Percentiles rank a stretch among this genome's conserved stretches.
These are phyloP conservation scores for Drosophila ogumai DNA, from an alignment of 1,140 invertebrate genomes.

Conservation along the genomic window DNA sequence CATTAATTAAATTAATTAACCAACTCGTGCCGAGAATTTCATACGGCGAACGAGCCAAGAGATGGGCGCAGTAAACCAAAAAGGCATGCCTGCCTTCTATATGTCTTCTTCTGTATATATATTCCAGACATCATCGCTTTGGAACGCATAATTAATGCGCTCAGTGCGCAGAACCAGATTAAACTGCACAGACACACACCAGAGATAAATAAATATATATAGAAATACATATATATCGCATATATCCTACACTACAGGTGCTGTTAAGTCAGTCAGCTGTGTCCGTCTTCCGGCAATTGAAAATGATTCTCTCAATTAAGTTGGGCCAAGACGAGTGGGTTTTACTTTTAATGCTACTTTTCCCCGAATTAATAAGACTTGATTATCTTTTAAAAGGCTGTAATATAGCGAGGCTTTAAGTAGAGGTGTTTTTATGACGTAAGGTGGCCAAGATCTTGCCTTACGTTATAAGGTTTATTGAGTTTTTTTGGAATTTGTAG, in stretches of 20 bases:
- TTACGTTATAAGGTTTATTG: not conserved
- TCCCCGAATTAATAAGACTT: constrained; percentile 15
- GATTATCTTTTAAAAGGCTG: constrained; percentile 7
- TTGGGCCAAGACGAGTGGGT: constrained; percentile 12
- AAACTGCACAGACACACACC: constrained; percentile 44
- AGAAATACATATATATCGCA: constrained; percentile 2
- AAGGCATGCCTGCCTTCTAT: constrained; percentile 19
- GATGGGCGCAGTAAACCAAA: constrained; percentile 31
- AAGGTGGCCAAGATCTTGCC: not conserved
- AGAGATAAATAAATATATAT: constrained; percentile 1
- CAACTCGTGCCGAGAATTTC: constrained; percentile 79
- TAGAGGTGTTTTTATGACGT: not conserved
- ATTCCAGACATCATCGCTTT: constrained; percentile 61
- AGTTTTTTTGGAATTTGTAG: not conserved
- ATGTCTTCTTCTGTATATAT: constrained; percentile 4
- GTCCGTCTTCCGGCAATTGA: constrained; percentile 43
- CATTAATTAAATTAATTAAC: constrained; percentile 84
- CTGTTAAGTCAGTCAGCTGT: constrained; percentile 34
- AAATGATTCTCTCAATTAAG: constrained; percentile 38
- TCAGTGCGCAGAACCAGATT: constrained; percentile 82
- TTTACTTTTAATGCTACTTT: constrained; percentile 40
- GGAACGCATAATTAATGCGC: constrained; percentile 83
- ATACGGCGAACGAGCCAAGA: constrained; percentile 28
- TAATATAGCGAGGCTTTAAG: not conserved
- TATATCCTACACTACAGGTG: constrained; percentile 23